These are phyloP conservation scores for Halcyon badia DNA, from an alignment of 2,797 vertebrate genomes.

Conservation along the genomic window DNA sequence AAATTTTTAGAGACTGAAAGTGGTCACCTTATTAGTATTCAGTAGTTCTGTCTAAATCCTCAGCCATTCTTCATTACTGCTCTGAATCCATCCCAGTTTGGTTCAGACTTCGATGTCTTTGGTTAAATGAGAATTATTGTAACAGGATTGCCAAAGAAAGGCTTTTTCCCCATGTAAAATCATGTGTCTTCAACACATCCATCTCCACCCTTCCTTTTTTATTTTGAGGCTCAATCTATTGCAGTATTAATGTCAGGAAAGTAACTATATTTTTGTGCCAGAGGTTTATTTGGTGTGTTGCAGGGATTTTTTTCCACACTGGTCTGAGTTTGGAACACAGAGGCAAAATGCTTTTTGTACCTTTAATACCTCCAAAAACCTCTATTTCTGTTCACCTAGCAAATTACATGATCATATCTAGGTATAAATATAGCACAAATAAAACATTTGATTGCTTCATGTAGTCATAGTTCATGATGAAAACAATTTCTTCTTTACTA, in stretches of 20 bases:
- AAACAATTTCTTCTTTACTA: constrained; percentile 43
- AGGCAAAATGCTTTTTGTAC: constrained; percentile 71
- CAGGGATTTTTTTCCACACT: not conserved
- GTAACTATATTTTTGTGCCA: constrained; percentile 68
- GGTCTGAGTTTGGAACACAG: constrained; percentile 52
- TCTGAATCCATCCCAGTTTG: constrained; percentile 48
- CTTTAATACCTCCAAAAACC: constrained; percentile 41
- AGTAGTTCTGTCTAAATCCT: constrained; percentile 62
- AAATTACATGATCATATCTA: constrained; percentile 75
- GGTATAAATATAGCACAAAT: constrained; percentile 73
- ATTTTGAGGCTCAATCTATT: constrained; percentile 51
- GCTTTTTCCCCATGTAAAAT: constrained; percentile 60
- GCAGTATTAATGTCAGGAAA: constrained; percentile 60
- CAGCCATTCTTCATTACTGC: constrained; percentile 67
- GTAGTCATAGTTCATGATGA: constrained; percentile 21
- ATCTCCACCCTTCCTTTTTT: not conserved
- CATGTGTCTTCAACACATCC: not conserved
- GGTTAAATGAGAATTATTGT: constrained; percentile 78
- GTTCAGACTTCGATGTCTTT: constrained; percentile 68
- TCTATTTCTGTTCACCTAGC: constrained; percentile 72
- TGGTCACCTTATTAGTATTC: constrained; percentile 74
- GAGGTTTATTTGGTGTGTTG: not conserved
- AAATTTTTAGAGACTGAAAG: constrained; percentile 79
- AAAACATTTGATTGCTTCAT: constrained; percentile 71
- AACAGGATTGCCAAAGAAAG: constrained; percentile 76